phyloP scores from a whole-genome alignment of 2,113 vertebrate genomes.

The Oncorhynchus masou region DNA sequence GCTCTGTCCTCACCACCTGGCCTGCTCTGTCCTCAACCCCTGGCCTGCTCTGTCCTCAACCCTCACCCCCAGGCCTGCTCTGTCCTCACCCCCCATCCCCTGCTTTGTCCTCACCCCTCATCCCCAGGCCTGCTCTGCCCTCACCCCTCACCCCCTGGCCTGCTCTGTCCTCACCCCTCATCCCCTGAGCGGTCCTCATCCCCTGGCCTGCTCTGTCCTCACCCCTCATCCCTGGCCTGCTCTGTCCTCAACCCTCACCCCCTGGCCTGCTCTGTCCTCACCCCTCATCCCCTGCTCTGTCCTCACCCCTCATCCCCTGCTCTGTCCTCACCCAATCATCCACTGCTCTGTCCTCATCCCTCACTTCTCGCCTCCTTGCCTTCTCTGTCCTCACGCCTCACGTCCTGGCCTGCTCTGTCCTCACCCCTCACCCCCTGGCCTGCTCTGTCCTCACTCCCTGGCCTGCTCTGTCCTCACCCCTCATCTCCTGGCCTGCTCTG shows the following conservation, averaged over 20 bases:
- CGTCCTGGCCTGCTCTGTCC: too few species aligned
- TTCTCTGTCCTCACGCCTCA: background rate
- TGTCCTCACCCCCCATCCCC: background rate
- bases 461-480: background rate
- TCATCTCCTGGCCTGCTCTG: too few species aligned
- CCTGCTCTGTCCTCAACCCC: background rate
- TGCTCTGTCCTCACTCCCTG: background rate
- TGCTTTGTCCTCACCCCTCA: background rate
- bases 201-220: background rate
- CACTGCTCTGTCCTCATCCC: conserved; percentile 14
- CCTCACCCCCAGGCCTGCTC: conserved; percentile 43
- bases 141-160: background rate
- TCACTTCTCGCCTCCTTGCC: too few species aligned
- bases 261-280: background rate
- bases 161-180: too few species aligned
- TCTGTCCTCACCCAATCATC: background rate
- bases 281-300: background rate
- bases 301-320: conserved; percentile 31
- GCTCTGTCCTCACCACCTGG: conserved; percentile 58
- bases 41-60: too few species aligned
- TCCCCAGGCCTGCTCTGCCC: background rate
- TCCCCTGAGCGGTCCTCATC: too few species aligned
- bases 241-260: background rate
- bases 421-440: conserved; percentile 58
- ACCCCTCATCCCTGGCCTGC: conserved; percentile 68